Evolutionary conservation across 1,140 invertebrate genomes (phyloP), one percentile per base, ranked within the genome.

Genomic region (Uloborus diversus): DNA sequence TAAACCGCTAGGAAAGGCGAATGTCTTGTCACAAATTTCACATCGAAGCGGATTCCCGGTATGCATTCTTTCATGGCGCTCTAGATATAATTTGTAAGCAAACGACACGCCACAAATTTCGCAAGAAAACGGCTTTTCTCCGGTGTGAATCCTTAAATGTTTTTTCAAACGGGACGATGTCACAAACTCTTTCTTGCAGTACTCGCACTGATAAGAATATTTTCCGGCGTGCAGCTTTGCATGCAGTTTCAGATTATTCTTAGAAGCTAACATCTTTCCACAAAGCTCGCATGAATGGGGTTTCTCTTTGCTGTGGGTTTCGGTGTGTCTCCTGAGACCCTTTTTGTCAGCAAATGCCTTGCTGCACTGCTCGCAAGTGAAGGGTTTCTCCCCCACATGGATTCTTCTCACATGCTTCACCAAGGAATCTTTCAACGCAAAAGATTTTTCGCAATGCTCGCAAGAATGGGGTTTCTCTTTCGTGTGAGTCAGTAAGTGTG

Each of bases 171-270:
- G 30, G 9, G 53, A 32, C 27, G 61, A 68, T 32, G 14, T 53
- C 13, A 33, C 30, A 35, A 82, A 82, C 1, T 28, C 23, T 28
- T 80, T 69, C 11, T 66, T 28, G 87, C 94, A 96, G 47, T 91
- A 91, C 11, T 90, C 88, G 83, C 93, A 94, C 1, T 90, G 89
- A 82, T 93, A 94, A 0, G 93, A 92, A 81, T 93, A 93, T 27
- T 90, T 89, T 0, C 92, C 92, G 0, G 91, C 93, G 83, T 93
- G 92, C 80, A 92, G 93, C 84, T 94, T 94, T 23, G 94, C 88
- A 85, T 94, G 81, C 11, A 13, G 42, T 2, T 14, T 56, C 3
- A 81, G 23, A 30, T 14, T 17, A 66, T 30, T 35, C 28, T 42
- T 51, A 5, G 32, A n/a, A 30, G 81, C 62, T 73, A 83, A 84